Conservation (phyloP, 2,888 invertebrate genomes). For the Hemithea aestivaria region DNA sequence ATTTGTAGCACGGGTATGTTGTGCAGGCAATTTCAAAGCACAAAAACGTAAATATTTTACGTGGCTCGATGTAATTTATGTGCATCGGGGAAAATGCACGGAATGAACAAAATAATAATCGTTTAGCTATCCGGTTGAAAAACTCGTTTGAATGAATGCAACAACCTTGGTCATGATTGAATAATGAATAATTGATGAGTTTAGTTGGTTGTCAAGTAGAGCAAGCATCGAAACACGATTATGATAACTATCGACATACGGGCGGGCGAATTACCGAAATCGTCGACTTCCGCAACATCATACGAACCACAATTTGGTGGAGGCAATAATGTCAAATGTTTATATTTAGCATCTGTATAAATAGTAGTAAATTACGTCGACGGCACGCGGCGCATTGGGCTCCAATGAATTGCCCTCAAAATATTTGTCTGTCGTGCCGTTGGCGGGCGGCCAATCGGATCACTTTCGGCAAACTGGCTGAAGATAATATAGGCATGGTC, state of each 20-base stretch:
- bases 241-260: conserved; percentile 22
- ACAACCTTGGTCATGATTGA: too few relatives aligned
- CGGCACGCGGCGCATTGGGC: conserved; percentile 43
- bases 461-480: conserved; percentile 65
- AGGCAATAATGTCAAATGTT: conserved; percentile 56
- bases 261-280: conserved; percentile 33
- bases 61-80: background rate
- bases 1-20: conserved; percentile 5
- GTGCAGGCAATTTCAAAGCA: background rate
- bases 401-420: conserved; percentile 68
- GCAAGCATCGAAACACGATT: conserved; percentile 16
- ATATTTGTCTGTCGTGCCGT: conserved; percentile 71
- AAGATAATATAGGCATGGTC: conserved; percentile 52
- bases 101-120: conserved; percentile 1
- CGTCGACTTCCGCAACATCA: conserved; percentile 43
- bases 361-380: conserved; percentile 60
- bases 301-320: conserved; percentile 41
- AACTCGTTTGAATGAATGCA: background rate
- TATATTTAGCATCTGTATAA: conserved; percentile 63
- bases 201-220: too few relatives aligned
- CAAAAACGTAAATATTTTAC: too few relatives aligned
- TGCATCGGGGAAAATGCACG: conserved; percentile 1
- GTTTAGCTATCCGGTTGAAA: background rate
- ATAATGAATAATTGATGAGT: too few relatives aligned
- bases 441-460: conserved; percentile 69